Conservation (phyloP, 2,113 vertebrate genomes). For the Mormyrus iriodes region DNA sequence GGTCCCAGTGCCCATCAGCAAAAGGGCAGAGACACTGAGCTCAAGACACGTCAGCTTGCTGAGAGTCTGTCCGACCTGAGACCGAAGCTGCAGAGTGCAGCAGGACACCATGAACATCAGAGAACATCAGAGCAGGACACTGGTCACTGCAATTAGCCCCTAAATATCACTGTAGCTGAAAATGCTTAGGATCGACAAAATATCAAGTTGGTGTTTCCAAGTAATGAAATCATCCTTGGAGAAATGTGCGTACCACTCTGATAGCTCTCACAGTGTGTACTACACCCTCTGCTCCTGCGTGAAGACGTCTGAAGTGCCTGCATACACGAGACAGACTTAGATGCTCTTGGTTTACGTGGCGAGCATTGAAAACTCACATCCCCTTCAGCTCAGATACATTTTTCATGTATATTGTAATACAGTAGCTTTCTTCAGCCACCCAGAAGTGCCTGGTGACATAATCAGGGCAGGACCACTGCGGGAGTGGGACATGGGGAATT, state of each 20-base stretch:
- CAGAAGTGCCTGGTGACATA: neutral
- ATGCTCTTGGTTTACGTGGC: neutral
- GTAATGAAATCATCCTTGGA: neutral
- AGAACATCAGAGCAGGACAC: neutral
- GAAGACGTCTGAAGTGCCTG: neutral
- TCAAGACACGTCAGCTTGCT: neutral
- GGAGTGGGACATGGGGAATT: neutral
- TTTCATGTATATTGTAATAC: slow-evolving; percentile 33
- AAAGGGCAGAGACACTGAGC: neutral
- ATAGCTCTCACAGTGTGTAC: neutral
- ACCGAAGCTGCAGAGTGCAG: neutral
- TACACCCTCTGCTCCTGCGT: neutral
- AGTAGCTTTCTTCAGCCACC: slow-evolving; percentile 34
- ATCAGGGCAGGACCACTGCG: neutral
- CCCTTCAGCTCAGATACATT: slow-evolving; percentile 33
- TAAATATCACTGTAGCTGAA: neutral
- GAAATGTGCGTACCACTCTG: neutral
- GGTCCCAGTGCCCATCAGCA: neutral
- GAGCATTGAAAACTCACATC: slow-evolving; percentile 1
- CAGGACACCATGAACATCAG: neutral
- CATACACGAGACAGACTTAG: neutral
- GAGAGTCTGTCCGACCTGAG: neutral
- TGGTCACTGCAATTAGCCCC: neutral
- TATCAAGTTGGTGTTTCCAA: neutral
- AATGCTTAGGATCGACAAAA: neutral